phyloP scores from a whole-genome alignment of 1,140 invertebrate genomes.

The Pogonognathellus flavescens region DNA sequence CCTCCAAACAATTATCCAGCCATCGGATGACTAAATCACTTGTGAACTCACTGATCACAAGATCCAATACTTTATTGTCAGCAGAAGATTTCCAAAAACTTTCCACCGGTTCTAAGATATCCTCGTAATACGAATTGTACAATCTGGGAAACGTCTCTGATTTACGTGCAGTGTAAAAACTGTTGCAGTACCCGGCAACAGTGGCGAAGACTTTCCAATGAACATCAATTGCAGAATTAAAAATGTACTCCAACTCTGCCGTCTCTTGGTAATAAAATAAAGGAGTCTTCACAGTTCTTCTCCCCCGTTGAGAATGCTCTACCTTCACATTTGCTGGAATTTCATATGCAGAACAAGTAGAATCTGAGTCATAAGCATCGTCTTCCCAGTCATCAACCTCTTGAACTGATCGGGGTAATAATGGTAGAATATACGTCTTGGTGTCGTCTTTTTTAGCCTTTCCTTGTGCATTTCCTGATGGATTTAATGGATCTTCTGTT shows the following conservation, averaged over 20 bases:
- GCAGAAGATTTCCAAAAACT: not conserved
- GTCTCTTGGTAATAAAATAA: slow-evolving; percentile 32
- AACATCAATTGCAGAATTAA: not conserved
- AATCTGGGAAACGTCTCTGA: slow-evolving; percentile 50
- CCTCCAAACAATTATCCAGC: slow-evolving; percentile 52
- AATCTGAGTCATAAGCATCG: not conserved
- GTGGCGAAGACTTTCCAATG: slow-evolving; percentile 59
- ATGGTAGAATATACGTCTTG: too few species aligned
- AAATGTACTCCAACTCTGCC: slow-evolving; percentile 6
- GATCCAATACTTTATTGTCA: not conserved
- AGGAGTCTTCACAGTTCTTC: not conserved
- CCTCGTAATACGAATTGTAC: slow-evolving; percentile 48
- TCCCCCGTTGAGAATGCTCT: not conserved
- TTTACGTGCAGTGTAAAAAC: slow-evolving; percentile 16
- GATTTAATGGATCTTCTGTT: too few species aligned
- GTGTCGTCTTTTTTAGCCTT: too few species aligned
- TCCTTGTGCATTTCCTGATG: too few species aligned
- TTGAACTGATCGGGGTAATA: not conserved
- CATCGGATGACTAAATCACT: not conserved
- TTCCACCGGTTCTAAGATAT: slow-evolving; percentile 20
- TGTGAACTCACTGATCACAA: not conserved
- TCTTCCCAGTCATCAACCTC: not conserved
- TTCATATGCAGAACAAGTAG: too few species aligned
- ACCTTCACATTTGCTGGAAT: not conserved
- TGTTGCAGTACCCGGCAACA: slow-evolving; percentile 53